Evolutionary conservation across 2,888 invertebrate genomes (phyloP).

Genomic region (Lasioglossum morio): DNA sequence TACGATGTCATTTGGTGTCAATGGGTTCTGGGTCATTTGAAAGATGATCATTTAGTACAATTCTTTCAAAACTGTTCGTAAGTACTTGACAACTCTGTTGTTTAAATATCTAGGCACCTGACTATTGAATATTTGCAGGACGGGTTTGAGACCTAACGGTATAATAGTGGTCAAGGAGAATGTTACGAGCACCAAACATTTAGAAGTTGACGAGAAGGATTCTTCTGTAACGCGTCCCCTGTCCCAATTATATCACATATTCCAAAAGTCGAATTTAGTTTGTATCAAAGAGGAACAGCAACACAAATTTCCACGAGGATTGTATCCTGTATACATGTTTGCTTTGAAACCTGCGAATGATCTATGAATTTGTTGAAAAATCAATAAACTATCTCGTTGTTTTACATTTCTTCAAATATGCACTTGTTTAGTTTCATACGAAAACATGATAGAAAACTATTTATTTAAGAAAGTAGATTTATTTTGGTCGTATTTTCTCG

Average conservation of each 20-base stretch:
- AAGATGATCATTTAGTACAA: slow-evolving; percentile 92
- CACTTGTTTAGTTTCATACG: background rate
- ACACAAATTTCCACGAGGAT: slow-evolving; percentile 94
- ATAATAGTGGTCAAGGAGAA: slow-evolving; percentile 98
- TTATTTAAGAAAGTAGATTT: slow-evolving; percentile 77
- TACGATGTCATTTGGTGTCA: slow-evolving; percentile 99
- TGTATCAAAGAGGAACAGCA: slow-evolving; percentile 92
- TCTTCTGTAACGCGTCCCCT: slow-evolving; percentile 96
- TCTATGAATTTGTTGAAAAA: background rate
- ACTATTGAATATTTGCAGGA: slow-evolving; percentile 82
- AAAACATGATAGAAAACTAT: background rate
- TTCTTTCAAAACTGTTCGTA: slow-evolving; percentile 89
- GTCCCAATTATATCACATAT: slow-evolving; percentile 87
- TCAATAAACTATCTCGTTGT: slow-evolving; percentile 33
- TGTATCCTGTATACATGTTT: slow-evolving; percentile 97
- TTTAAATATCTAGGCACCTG: background rate
- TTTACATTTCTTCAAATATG: slow-evolving; percentile 10
- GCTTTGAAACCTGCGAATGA: slow-evolving; percentile 87
- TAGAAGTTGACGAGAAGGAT: slow-evolving; percentile 92
- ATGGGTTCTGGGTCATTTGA: slow-evolving; percentile 96
- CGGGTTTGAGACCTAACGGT: slow-evolving; percentile 89
- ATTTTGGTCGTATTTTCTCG: slow-evolving; percentile 97
- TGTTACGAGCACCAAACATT: slow-evolving; percentile 89
- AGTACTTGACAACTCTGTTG: slow-evolving; percentile 71
- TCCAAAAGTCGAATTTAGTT: slow-evolving; percentile 90